Evolutionary conservation across 2,888 invertebrate species (phyloP), one percentile per base, ranked within the genome.

Genomic region (Drosophila niveifrons): DNA sequence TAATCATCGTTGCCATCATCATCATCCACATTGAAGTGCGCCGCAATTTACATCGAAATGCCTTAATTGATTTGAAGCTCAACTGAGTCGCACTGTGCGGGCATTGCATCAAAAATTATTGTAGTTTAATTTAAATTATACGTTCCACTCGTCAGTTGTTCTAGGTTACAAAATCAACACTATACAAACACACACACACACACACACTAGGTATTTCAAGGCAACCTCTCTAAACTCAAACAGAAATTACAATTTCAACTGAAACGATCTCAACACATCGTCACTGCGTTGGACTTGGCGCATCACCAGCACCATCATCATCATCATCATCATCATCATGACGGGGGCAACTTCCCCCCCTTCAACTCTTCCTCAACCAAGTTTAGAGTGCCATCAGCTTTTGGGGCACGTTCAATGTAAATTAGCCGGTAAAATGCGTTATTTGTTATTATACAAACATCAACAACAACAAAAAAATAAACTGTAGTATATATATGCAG

Each of bases 71-170:
- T 83, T 81, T 73, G 50, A 43, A 47, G 41, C 56, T 70, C 46
- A 41, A 28, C 17, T 51, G 41, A 34, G 4, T 44, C 61, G 41
- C 55, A 52, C 53, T 72, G 78, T 75, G 75, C 78, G 78, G 77
- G 79, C 79, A 80, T 68, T 81, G 81, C 86, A 81, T 43, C 66
- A 64, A 67, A 66, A 75, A 73, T 78, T 63, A 82, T 87, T 67
- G 75, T 82, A 78, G 84, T 82, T 83, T 87, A 58, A 87, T 83
- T 86, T 83, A 84, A 83, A 83, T 84, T 79, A 82, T 83, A 84
- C 68, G 78, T 77, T 68, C 75, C 80, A 81, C 84, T 83, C 78
- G 68, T 72, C 81, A 68, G 72, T 46, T 72, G 87, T 83, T 83
- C 83, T 83, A 84, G 82, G 85, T 87, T 83, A 87, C 80, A 83